Conservation (phyloP, 1,140 invertebrate genomes). For the Lucilia sericata region DNA sequence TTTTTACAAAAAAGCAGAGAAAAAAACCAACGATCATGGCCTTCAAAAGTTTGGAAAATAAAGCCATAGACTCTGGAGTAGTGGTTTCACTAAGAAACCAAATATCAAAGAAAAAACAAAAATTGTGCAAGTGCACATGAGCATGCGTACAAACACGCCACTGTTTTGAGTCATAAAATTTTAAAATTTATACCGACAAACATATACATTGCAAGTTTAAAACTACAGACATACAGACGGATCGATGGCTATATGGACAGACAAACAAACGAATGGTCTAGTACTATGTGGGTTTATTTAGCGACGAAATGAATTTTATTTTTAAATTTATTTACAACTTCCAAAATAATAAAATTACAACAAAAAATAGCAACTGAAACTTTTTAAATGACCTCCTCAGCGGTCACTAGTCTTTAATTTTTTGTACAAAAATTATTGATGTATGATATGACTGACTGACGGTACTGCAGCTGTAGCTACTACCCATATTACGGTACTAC, state of each 20-base stretch:
- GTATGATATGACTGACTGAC: neutral
- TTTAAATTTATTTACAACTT: neutral
- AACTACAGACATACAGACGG: too few relatives aligned
- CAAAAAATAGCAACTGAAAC: neutral
- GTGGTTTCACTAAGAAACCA: constrained; percentile 1
- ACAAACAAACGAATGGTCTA: neutral
- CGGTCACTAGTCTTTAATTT: constrained; percentile 6
- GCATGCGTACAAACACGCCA: constrained; percentile 6
- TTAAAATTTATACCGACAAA: neutral
- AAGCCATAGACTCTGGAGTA: neutral
- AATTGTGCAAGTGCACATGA: constrained; percentile 42
- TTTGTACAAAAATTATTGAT: neutral
- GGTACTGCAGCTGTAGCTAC: neutral
- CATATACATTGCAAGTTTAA: neutral
- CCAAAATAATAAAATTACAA: neutral
- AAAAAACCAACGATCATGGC: constrained; percentile 32
- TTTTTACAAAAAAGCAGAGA: neutral
- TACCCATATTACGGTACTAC: neutral
- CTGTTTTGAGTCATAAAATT: constrained; percentile 21
- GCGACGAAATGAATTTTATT: neutral
- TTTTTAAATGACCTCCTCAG: constrained; percentile 8
- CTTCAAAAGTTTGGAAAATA: constrained; percentile 34
- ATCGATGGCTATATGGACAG: too few relatives aligned
- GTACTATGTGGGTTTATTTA: neutral
- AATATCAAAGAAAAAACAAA: neutral